Conservation (phyloP, 2,888 invertebrate genomes). For the Drosophila borborema region DNA sequence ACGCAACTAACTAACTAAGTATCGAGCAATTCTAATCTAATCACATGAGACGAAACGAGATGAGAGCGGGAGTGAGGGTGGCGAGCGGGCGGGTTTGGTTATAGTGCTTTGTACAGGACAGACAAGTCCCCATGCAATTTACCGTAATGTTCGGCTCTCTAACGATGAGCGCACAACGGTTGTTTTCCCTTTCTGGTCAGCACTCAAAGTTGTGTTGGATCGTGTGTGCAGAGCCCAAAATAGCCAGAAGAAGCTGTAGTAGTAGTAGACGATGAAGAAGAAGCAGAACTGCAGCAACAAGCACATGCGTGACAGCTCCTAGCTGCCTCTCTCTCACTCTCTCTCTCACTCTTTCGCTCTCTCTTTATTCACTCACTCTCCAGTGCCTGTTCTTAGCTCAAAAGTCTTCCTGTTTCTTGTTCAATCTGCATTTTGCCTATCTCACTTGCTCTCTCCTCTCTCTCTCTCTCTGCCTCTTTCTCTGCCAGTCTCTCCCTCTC, state of each 20-base stretch:
- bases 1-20: conserved; percentile 68
- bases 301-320: conserved; percentile 72
- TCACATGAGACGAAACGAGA: conserved; percentile 51
- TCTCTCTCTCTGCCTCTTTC: background rate
- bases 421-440: conserved; percentile 73
- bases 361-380: background rate
- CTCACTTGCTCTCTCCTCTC: conserved; percentile 13
- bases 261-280: conserved; percentile 4
- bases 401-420: conserved; percentile 76
- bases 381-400: conserved; percentile 28
- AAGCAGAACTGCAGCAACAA: conserved; percentile 19
- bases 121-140: conserved; percentile 29
- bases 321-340: background rate
- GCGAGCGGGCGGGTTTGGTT: background rate
- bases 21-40: conserved; percentile 76
- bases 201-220: conserved; percentile 26
- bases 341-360: background rate
- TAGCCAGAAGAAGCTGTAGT: conserved; percentile 41
- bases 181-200: conserved; percentile 82
- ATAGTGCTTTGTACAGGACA: background rate
- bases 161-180: conserved; percentile 76
- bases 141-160: conserved; percentile 58
- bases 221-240: conserved; percentile 68
- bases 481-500: background rate
- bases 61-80: background rate